Evolutionary conservation across 2,113 vertebrate species (phyloP).

Genomic region (Ornithorhynchus anatinus): DNA sequence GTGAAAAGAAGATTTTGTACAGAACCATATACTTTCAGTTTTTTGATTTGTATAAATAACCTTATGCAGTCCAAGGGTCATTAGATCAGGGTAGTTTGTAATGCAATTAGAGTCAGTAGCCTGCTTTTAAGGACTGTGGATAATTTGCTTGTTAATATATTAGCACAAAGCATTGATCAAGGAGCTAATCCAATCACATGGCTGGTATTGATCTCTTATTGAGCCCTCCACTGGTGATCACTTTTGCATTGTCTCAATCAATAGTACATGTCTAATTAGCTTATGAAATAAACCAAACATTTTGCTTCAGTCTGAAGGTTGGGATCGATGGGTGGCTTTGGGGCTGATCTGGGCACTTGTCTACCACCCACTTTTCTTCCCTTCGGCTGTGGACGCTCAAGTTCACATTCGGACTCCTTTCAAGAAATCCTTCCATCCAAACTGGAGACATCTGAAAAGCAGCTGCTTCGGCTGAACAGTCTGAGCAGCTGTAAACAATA

Average conservation of each 20-base stretch:
- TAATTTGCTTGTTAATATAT: constrained; percentile 99
- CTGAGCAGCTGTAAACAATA: constrained; percentile 89
- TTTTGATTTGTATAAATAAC: constrained; percentile 76
- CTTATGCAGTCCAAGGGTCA: constrained; percentile 72
- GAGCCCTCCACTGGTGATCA: constrained; percentile 85
- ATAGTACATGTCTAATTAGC: constrained; percentile 94
- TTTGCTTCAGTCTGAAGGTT: constrained; percentile 87
- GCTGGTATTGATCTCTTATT: constrained; percentile 89
- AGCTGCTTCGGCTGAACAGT: constrained; percentile 83
- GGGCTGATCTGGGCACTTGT: constrained; percentile 87
- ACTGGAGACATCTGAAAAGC: constrained; percentile 85
- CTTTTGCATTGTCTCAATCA: constrained; percentile 82
- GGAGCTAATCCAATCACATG: constrained; percentile 94
- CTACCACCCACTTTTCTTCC: constrained; percentile 73
- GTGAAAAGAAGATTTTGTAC: constrained; percentile 41
- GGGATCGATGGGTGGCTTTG: constrained; percentile 88
- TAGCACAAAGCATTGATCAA: constrained; percentile 93
- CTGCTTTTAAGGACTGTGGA: constrained; percentile 71
- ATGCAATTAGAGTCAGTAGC: constrained; percentile 78
- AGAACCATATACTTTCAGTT: constrained; percentile 59
- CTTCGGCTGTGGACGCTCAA: constrained; percentile 58
- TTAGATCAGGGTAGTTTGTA: constrained; percentile 76
- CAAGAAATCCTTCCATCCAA: constrained; percentile 67
- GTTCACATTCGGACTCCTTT: constrained; percentile 68
- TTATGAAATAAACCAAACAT: constrained; percentile 96